Base-by-base conservation (phyloP, 2,888 invertebrate species). In the Cremastinae sp. region DNA sequence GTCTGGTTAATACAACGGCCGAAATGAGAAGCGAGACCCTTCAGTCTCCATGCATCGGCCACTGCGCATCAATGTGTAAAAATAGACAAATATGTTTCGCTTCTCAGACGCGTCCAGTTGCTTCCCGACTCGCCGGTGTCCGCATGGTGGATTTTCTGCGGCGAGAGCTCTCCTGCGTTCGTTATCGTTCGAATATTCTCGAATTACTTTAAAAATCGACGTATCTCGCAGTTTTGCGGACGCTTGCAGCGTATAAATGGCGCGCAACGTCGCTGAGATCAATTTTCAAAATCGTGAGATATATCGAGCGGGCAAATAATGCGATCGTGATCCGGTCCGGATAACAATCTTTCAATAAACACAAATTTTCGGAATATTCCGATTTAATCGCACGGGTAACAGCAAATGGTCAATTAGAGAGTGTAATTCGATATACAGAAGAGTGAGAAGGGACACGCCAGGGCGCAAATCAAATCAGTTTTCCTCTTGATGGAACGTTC, bases 1-100 rank as follows among this genome's bases (percentile, higher is more conserved):
- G 62, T 10, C 28, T 51, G 36, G 43, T 18, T 45, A 49, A 14
- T 14, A 51, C 20, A 53, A 49, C 7, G 36, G 49, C 53, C 10
- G 16, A 41, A 65, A 34, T 34, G 36, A 41, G 53, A 65, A 47
- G n/a, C 34, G 64, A 73, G 59, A 64, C 58, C 76, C 76, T 70
- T 73, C 53, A 14, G 58, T 51, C 49, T 58, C 49, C 41, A 16
- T 59, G 53, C 51, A 58, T 47, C 76, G 69, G 14, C 14, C 72
- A 53, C 56, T 49, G 58, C 28, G 28, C 54, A 41, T 64, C 47
- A 65, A 73, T 64, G 65, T 77, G 53, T 76, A 77, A 74, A 77
- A 77, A 77, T 77, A 77, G 76, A 65, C 59, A 54, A 61, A 53
- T 45, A 74, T 70, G 59, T 77, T 73, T 34, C 47, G 62, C 62